Evolutionary conservation across 2,797 vertebrate species (phyloP).

Genomic region (Knipowitschia caucasica): DNA sequence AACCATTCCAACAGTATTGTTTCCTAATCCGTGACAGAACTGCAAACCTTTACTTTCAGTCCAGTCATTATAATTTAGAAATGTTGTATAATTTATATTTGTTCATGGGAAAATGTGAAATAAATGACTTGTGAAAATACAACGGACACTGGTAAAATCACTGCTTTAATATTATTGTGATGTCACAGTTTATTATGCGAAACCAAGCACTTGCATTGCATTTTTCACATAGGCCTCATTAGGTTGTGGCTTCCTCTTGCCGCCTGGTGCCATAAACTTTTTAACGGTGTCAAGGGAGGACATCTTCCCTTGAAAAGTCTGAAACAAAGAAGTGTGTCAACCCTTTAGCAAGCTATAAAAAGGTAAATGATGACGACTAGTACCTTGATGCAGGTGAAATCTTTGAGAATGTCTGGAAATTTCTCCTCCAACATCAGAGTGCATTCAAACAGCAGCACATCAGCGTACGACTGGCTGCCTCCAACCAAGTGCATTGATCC

Average conservation of each 20-base stretch:
- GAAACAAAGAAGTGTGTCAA: slow-evolving; percentile 11
- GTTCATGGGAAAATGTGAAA: background rate
- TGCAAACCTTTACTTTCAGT: no score
- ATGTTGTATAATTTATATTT: background rate
- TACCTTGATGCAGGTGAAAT: slow-evolving; percentile 70
- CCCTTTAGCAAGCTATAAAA: background rate
- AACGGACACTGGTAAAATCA: background rate
- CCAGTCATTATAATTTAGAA: background rate
- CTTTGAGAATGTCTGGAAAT: slow-evolving; percentile 69
- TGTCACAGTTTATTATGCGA: background rate
- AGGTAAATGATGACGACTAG: background rate
- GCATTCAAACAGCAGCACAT: slow-evolving; percentile 83
- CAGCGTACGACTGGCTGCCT: slow-evolving; percentile 80
- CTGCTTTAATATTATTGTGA: background rate
- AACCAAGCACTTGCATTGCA: slow-evolving; percentile 54
- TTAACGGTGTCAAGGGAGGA: slow-evolving; percentile 72
- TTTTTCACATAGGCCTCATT: slow-evolving; percentile 57
- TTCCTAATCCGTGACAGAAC: no score
- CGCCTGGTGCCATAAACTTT: slow-evolving; percentile 84
- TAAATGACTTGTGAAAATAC: background rate
- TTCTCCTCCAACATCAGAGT: slow-evolving; percentile 82
- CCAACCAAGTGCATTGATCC: slow-evolving; percentile 81
- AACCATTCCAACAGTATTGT: slow-evolving; percentile 25
- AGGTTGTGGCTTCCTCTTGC: slow-evolving; percentile 73
- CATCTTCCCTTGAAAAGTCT: slow-evolving; percentile 84